A percentile compares a stretch with the other conserved stretches of the same genome.
Evolutionary conservation across 2,113 vertebrate species (phyloP).

Genomic region (Hystrix cristata): DNA sequence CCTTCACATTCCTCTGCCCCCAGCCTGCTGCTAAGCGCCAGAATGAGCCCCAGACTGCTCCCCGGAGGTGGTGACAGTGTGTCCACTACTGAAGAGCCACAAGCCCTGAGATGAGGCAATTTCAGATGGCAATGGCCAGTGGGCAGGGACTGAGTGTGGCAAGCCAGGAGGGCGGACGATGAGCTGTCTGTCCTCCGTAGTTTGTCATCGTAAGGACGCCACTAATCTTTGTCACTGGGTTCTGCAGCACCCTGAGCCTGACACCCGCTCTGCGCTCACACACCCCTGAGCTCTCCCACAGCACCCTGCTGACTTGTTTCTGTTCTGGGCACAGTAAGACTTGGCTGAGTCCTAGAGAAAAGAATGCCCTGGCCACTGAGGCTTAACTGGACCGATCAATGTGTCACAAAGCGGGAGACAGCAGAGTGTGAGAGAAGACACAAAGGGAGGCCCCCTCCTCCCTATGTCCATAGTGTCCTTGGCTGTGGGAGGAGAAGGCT

Average conservation of each 20-base stretch:
- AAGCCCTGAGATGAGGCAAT: neutral
- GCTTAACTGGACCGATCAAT: neutral
- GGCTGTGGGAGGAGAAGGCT: neutral
- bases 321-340: neutral
- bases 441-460: neutral
- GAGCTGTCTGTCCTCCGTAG: neutral
- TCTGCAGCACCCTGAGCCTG: fast-evolving
- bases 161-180: neutral
- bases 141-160: neutral
- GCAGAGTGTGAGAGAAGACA: neutral
- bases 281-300: no score
- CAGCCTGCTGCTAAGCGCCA: neutral
- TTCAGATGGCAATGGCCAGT: neutral
- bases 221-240: neutral
- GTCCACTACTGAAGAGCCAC: neutral
- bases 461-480: neutral
- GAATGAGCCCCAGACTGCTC: neutral
- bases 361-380: neutral
- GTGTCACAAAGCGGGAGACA: neutral
- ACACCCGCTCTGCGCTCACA: fast-evolving
- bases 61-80: neutral
- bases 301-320: neutral
- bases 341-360: neutral
- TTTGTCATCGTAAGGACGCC: neutral
- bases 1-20: no score